phyloP scores from a whole-genome alignment of 1,140 invertebrate species.

The Drosophila bocki region DNA sequence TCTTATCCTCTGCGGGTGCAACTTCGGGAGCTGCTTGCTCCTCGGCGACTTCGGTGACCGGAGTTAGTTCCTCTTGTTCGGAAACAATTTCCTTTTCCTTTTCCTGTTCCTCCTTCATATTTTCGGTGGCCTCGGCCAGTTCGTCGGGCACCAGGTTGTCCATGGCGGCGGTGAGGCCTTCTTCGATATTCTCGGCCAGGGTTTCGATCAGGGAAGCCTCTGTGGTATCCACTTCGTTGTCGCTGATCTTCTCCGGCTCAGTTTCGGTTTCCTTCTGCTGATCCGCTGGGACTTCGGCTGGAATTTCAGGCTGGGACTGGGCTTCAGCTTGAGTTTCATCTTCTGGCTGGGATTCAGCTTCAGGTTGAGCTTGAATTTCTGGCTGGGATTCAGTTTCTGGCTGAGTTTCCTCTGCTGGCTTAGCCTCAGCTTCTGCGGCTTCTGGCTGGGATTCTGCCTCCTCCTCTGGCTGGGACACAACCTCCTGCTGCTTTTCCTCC shows the following conservation, averaged over 20 bases:
- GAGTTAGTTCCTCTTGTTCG: background rate
- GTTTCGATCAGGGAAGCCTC: slow-evolving; percentile 56
- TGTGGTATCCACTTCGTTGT: slow-evolving; percentile 59
- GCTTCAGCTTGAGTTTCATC: background rate
- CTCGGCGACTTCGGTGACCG: slow-evolving; percentile 15
- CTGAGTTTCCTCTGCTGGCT: background rate
- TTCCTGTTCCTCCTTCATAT: slow-evolving; percentile 17
- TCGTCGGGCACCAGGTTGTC: slow-evolving; percentile 59
- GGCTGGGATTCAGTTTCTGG: slow-evolving; percentile 2
- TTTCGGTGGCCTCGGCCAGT: slow-evolving; percentile 26
- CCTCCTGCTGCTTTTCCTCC: background rate
- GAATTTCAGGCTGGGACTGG: slow-evolving; percentile 6
- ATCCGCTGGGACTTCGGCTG: slow-evolving; percentile 1
- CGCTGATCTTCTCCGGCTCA: slow-evolving; percentile 14
- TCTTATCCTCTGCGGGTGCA: slow-evolving; percentile 3
- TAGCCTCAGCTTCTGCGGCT: background rate
- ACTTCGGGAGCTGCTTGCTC: slow-evolving; percentile 1
- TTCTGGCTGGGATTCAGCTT: slow-evolving; percentile 1
- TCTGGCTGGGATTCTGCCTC: background rate
- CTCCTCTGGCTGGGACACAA: background rate
- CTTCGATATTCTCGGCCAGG: slow-evolving; percentile 55
- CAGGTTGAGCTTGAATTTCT: background rate
- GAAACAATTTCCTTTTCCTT: slow-evolving; percentile 2
- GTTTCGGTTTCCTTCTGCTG: background rate
- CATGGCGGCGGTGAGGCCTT: slow-evolving; percentile 63